Conservation (phyloP, 2,888 invertebrate species). For the Automeris io region DNA sequence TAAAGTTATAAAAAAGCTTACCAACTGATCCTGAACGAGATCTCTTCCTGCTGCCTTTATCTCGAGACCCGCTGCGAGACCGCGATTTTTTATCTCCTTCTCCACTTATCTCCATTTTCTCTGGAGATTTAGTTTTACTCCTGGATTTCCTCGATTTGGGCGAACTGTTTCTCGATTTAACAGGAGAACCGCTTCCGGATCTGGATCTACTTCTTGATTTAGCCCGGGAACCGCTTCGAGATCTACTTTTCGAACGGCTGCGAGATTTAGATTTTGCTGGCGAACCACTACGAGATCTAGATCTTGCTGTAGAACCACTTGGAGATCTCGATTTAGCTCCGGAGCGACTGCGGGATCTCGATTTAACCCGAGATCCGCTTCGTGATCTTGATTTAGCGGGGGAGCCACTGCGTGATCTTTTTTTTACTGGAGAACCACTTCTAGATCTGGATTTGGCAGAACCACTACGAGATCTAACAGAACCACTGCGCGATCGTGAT, state of each 20-base stretch:
- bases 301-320: slow-evolving; percentile 19
- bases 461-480: slow-evolving; percentile 15
- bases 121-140: slow-evolving; percentile 28
- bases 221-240: slow-evolving; percentile 18
- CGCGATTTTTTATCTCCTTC: slow-evolving; percentile 16
- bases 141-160: slow-evolving; percentile 16
- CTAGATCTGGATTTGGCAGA: slow-evolving; percentile 12
- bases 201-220: slow-evolving; percentile 10
- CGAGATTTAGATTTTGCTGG: slow-evolving; percentile 6
- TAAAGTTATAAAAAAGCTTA: background rate
- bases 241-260: slow-evolving; percentile 13
- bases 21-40: slow-evolving; percentile 13
- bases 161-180: slow-evolving; percentile 15
- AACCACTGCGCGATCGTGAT: slow-evolving; percentile 20
- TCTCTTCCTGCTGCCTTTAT: slow-evolving; percentile 6
- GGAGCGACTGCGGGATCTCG: background rate
- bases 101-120: slow-evolving; percentile 32
- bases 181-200: slow-evolving; percentile 16
- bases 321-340: slow-evolving; percentile 16
- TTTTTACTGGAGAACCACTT: slow-evolving; percentile 17
- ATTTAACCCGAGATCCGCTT: slow-evolving; percentile 20
- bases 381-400: slow-evolving; percentile 15
- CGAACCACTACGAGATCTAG: slow-evolving; percentile 20
- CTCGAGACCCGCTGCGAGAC: slow-evolving; percentile 15
- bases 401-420: slow-evolving; percentile 17